Conservation (phyloP, 2,113 vertebrate species). For the Protomyctophum bolini region DNA sequence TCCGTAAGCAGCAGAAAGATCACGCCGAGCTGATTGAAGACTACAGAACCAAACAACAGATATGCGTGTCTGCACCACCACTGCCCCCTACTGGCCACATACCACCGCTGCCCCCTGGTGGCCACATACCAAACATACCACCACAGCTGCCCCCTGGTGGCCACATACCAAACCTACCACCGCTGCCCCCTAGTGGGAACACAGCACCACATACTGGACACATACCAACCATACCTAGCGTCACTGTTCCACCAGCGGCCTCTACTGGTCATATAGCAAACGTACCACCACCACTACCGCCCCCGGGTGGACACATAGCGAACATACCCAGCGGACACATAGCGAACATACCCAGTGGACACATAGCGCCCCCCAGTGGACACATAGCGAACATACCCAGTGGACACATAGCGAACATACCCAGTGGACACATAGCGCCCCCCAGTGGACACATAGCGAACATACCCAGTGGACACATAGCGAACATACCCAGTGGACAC, state of each 20-base stretch:
- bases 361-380: too few relatives aligned
- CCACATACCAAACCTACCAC: slow-evolving; percentile 67
- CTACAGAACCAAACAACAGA: slow-evolving; percentile 88
- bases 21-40: slow-evolving; percentile 95
- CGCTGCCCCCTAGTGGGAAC: slow-evolving; percentile 69
- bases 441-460: too few relatives aligned
- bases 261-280: too few relatives aligned
- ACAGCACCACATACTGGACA: slow-evolving; percentile 35
- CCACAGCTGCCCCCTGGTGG: slow-evolving; percentile 60
- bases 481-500: too few relatives aligned
- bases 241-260: too few relatives aligned
- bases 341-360: too few relatives aligned
- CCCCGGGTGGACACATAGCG: neutral
- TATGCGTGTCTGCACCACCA: slow-evolving; percentile 50
- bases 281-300: too few relatives aligned
- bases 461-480: too few relatives aligned
- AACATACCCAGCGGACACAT: slow-evolving; percentile 52
- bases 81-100: slow-evolving; percentile 73
- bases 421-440: too few relatives aligned
- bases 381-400: too few relatives aligned
- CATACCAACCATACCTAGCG: too few relatives aligned
- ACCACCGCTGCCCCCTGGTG: slow-evolving; percentile 66
- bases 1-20: slow-evolving; percentile 97
- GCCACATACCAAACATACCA: slow-evolving; percentile 67
- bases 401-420: too few relatives aligned